Conservation (phyloP, 2,113 vertebrate genomes). For the Benitochromis conjunctus region DNA sequence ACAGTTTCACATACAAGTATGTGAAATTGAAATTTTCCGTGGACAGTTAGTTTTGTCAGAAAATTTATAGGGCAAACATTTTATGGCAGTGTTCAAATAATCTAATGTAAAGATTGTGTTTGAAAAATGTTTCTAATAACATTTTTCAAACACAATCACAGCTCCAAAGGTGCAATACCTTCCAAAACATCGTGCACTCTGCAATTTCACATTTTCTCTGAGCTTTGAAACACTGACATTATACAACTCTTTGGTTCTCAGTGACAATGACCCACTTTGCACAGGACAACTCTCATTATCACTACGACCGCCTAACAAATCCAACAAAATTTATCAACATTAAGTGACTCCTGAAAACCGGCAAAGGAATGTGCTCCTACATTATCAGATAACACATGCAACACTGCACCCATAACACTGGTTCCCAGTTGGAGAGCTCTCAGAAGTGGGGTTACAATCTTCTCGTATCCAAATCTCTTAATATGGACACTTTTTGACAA, state of each 20-base stretch:
- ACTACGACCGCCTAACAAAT: not conserved
- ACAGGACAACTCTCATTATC: not conserved
- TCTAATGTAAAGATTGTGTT: not conserved
- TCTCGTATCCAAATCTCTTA: not conserved
- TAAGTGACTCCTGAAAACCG: constrained; percentile 25
- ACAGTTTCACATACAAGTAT: not conserved
- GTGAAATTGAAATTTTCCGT: not conserved
- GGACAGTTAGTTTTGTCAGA: not conserved
- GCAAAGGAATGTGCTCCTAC: not conserved
- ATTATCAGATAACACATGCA: not conserved
- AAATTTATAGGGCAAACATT: not conserved
- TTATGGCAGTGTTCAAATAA: not conserved
- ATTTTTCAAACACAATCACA: not conserved
- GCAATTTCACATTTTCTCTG: not conserved
- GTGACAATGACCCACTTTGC: not conserved
- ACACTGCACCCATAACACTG: not conserved
- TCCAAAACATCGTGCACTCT: not conserved
- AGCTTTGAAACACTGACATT: not conserved
- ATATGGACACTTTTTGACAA: not conserved
- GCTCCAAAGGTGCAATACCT: not conserved
- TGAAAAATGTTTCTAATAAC: not conserved
- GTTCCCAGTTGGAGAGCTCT: not conserved
- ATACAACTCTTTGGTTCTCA: not conserved
- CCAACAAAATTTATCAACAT: constrained; percentile 14
- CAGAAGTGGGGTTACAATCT: not conserved